Evolutionary conservation across 2,113 vertebrate genomes (phyloP).

Genomic region (Pituophis catenifer): DNA sequence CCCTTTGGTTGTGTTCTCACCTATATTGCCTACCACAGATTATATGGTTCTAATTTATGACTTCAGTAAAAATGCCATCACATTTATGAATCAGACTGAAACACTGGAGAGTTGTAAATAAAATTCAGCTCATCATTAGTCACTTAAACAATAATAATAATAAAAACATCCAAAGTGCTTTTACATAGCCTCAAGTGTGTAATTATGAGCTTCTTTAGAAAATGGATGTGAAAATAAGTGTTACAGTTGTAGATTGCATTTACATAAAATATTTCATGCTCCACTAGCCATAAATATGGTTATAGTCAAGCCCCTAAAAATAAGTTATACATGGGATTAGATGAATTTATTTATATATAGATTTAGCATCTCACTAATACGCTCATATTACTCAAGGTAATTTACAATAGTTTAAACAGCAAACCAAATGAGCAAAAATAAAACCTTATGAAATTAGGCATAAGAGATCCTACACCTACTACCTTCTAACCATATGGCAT

Average conservation of each 20-base stretch:
- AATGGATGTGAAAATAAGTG: background rate
- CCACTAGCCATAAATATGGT: background rate
- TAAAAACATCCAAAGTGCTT: background rate
- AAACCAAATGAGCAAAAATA: background rate
- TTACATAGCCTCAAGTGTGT: background rate
- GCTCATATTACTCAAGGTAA: background rate
- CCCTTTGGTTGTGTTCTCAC: constrained; percentile 12
- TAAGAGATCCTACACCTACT: background rate
- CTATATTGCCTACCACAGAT: background rate
- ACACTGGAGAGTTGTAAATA: background rate
- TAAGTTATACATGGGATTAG: background rate
- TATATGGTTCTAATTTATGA: background rate
- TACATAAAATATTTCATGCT: background rate
- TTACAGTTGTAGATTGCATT: background rate
- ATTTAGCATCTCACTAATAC: background rate
- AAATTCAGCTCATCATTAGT: background rate
- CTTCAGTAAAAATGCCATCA: background rate
- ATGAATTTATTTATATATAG: background rate
- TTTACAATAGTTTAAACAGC: background rate
- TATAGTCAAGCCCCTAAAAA: background rate
- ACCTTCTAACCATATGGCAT: background rate
- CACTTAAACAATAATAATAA: background rate
- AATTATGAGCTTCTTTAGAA: background rate
- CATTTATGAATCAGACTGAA: background rate
- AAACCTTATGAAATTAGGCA: background rate